These are phyloP conservation scores for Microctenopoma steveboyesi DNA, from an alignment of 2,797 vertebrate species.

Conservation along the genomic window DNA sequence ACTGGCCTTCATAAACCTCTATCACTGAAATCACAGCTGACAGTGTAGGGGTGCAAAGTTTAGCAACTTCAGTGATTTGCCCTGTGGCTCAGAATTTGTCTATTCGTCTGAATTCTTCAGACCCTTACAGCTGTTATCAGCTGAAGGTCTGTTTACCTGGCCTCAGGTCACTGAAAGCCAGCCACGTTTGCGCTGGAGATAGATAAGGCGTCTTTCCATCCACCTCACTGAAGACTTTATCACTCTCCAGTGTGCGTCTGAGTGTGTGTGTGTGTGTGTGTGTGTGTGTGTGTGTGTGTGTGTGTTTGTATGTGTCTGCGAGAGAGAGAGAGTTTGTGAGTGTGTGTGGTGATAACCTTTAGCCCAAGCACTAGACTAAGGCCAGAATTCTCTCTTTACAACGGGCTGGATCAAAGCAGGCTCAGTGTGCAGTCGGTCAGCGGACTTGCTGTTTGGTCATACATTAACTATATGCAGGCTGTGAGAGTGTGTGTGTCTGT, in stretches of 20 bases:
- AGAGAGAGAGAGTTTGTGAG: slow-evolving; percentile 25
- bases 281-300: slow-evolving; percentile 74
- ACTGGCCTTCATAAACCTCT: not conserved
- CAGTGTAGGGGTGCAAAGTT: slow-evolving; percentile 19
- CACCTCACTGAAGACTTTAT: slow-evolving; percentile 82
- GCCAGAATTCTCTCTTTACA: slow-evolving; percentile 68
- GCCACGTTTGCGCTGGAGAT: slow-evolving; percentile 79
- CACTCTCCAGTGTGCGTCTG: slow-evolving; percentile 79
- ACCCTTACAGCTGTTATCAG: slow-evolving; percentile 70
- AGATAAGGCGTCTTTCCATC: slow-evolving; percentile 86
- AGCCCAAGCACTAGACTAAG: slow-evolving; percentile 56
- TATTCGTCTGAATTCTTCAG: slow-evolving; percentile 41
- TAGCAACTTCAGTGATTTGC: slow-evolving; percentile 59
- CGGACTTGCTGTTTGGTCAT: slow-evolving; percentile 81
- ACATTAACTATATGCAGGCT: slow-evolving; percentile 77
- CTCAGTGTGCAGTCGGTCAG: slow-evolving; percentile 80
- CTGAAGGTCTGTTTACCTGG: slow-evolving; percentile 83
- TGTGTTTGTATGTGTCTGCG: slow-evolving; percentile 27
- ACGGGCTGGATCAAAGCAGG: slow-evolving; percentile 85
- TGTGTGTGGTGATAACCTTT: slow-evolving; percentile 80
- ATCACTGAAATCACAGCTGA: slow-evolving; percentile 14
- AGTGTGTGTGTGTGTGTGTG: slow-evolving; percentile 29
- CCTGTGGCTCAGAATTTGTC: slow-evolving; percentile 42
- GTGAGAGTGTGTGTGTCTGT: slow-evolving; percentile 40
- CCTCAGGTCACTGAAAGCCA: slow-evolving; percentile 77